Base-by-base conservation (phyloP, 2,888 invertebrate species). In the Masnerella sp. region DNA sequence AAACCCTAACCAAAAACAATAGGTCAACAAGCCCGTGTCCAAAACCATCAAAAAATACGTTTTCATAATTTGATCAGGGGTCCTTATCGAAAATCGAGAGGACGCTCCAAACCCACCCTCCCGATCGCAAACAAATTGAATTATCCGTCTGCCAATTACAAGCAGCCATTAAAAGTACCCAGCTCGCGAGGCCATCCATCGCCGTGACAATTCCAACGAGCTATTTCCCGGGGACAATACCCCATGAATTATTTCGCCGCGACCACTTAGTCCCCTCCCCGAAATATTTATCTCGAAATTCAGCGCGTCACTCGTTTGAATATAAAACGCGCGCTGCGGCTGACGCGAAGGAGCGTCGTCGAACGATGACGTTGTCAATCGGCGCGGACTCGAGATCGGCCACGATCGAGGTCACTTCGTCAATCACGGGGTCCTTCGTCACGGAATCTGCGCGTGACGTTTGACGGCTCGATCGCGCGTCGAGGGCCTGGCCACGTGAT, bases 391-490 rank as follows among this genome's bases (percentile, higher is more conserved):
- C 34, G 61, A 51, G 32, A 42, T 30, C 32, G 61, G 49, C 51
- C 49, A 51, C 82, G 82, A 80, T 80, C 78, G 78, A 81, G 81
- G 76, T 75, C 78, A 81, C 82, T 83, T 70, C 69, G 81, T 78
- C 80, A 82, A 82, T 85, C 82, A 77, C 36, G n/a, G 34, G 69
- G 68, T 56, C 32, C 43, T 28, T 79, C 78, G 78, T 64, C 69
- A 80, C 78, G 12, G 76, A 82, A 74, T 79, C 75, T 78, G 78
- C 78, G 83, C 79, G 77, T 84, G 85, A 86, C 86, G 79, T 84
- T 84, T 85, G 84, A 85, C 82, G 82, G 83, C 68, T 75, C 72
- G 76, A 75, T 65, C 28, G 52, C 64, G 49, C 65, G 47, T 18
- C 12, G 22, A 18, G 25, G 12, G n/a, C 45, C 25, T 30, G 30